phyloP scores from a whole-genome alignment of 1,140 invertebrate species.

The Ceratitis capitata region DNA sequence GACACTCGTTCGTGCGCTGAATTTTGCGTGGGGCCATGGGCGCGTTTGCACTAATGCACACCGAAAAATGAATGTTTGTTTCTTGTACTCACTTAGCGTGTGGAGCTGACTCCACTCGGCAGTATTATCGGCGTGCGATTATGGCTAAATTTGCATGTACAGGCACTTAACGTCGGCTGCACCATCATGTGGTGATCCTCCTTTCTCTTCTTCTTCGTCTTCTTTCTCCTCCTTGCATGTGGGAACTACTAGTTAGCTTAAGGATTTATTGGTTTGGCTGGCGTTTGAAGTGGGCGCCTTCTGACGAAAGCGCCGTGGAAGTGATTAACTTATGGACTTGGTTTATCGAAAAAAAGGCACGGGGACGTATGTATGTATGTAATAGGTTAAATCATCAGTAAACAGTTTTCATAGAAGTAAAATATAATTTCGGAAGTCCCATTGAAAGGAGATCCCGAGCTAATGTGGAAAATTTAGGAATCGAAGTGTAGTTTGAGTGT shows the following conservation, averaged over 20 bases:
- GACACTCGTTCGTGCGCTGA: not conserved
- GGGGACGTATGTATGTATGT: too few relatives aligned
- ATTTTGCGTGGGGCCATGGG: slow-evolving; percentile 12
- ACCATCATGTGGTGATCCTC: not conserved
- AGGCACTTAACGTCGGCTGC: slow-evolving; percentile 7
- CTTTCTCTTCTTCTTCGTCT: not conserved
- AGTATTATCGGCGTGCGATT: slow-evolving; percentile 15
- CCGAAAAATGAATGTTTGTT: not conserved
- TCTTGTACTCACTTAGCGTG: not conserved
- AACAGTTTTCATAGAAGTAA: too few relatives aligned
- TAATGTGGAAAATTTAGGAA: too few relatives aligned
- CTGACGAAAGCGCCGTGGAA: not conserved
- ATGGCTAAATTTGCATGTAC: slow-evolving; percentile 39
- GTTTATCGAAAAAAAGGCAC: too few relatives aligned
- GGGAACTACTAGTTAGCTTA: not conserved
- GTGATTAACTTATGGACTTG: not conserved
- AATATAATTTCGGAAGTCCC: too few relatives aligned
- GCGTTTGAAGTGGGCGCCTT: slow-evolving; percentile 1
- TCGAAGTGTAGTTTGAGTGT: too few relatives aligned
- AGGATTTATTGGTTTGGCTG: not conserved
- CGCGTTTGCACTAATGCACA: not conserved
- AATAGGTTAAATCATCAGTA: too few relatives aligned
- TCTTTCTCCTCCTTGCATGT: not conserved
- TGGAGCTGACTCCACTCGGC: not conserved
- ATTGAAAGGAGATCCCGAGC: too few relatives aligned